Conservation (phyloP, 2,888 invertebrate genomes). For the Caenorhabditis becei region DNA sequence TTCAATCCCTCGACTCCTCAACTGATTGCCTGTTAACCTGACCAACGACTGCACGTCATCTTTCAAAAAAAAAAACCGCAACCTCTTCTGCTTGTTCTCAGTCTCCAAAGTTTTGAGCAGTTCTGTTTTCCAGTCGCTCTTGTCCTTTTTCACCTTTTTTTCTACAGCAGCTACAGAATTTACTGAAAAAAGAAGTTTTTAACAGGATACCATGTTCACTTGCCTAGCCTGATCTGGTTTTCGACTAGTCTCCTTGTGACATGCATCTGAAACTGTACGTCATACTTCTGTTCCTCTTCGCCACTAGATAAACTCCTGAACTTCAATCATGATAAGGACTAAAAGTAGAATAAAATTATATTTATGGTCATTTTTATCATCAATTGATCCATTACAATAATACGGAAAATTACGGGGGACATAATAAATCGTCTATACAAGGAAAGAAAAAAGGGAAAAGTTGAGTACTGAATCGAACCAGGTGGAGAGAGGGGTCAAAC, state of each 20-base stretch:
- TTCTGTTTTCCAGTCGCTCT: conserved; percentile 46
- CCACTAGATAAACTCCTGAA: conserved; percentile 25
- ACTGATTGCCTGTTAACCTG: conserved; percentile 46
- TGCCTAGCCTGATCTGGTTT: not conserved
- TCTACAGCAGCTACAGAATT: not conserved
- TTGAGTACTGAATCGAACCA: conserved; percentile 11
- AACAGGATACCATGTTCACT: not conserved
- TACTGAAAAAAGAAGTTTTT: not conserved
- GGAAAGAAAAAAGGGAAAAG: conserved; percentile 13
- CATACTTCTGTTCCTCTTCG: not conserved
- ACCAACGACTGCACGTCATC: conserved; percentile 54
- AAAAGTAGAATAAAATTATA: conserved; percentile 27
- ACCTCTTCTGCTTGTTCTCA: conserved; percentile 31
- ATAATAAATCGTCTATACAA: conserved; percentile 40
- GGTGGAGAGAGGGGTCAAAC: conserved; percentile 37
- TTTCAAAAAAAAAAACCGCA: conserved; percentile 13
- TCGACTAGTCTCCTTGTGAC: not conserved
- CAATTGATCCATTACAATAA: conserved; percentile 20
- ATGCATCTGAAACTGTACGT: conserved; percentile 21
- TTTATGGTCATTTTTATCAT: conserved; percentile 34
- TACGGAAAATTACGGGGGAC: conserved; percentile 10
- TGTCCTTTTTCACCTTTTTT: conserved; percentile 14
- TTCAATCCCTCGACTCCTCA: conserved; percentile 17
- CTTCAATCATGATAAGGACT: conserved; percentile 8
- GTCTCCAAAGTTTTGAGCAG: conserved; percentile 36